Conservation (phyloP, 2,888 invertebrate species). For the Ennomos fuscantarius region DNA sequence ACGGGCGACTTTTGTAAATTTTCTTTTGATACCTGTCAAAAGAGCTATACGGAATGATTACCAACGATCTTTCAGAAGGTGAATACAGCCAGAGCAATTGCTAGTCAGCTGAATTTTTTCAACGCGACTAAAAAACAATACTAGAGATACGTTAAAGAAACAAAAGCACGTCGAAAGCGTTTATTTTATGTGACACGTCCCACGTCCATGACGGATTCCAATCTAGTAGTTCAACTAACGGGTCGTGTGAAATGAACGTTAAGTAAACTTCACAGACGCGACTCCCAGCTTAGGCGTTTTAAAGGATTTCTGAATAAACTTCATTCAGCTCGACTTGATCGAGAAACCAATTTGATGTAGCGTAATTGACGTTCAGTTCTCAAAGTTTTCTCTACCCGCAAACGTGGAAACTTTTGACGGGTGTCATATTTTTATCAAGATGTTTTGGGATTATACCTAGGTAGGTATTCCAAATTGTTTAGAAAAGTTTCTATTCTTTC, state of each 20-base stretch:
- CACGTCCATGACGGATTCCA: no score
- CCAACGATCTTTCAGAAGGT: no score
- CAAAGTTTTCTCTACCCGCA: slow-evolving; percentile 8
- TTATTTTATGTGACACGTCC: no score
- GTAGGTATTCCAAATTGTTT: background rate
- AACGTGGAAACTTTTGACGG: slow-evolving; percentile 19
- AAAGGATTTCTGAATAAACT: slow-evolving; percentile 22
- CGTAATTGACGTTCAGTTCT: slow-evolving; percentile 3
- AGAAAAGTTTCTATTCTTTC: background rate
- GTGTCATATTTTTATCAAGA: slow-evolving; percentile 14
- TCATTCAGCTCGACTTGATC: slow-evolving; percentile 14
- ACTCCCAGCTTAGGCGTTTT: slow-evolving; percentile 10
- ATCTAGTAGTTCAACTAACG: background rate
- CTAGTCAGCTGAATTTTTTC: no score
- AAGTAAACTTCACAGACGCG: background rate
- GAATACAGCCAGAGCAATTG: no score
- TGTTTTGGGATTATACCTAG: no score
- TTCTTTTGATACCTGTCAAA: no score
- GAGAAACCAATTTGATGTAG: slow-evolving; percentile 2
- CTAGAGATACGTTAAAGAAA: no score
- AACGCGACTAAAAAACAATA: no score
- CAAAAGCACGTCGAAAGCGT: no score
- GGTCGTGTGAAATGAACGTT: slow-evolving; percentile 9
- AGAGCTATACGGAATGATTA: no score
- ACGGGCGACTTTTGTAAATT: no score